Evolutionary conservation across 2,113 vertebrate species (phyloP).

Genomic region (Lophochroa leadbeateri): DNA sequence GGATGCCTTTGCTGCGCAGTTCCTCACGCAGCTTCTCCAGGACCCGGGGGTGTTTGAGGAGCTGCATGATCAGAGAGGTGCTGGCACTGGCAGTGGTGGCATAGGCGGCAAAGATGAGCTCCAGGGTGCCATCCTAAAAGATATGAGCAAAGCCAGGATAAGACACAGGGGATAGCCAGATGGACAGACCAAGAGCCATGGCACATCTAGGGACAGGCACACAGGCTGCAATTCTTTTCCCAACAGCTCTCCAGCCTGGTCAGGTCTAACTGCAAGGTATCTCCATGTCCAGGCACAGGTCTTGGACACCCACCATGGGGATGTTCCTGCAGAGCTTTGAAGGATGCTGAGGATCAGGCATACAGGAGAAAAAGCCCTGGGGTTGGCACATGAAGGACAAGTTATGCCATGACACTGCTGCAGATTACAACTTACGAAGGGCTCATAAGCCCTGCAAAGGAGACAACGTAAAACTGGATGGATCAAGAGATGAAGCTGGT

Average conservation of each 20-base stretch:
- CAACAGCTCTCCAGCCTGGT: neutral
- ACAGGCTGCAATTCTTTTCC: neutral
- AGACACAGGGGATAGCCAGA: neutral
- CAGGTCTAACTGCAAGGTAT: neutral
- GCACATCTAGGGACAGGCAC: accelerated
- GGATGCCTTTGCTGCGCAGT: slow-evolving; percentile 84
- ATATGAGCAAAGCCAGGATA: neutral
- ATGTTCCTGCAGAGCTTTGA: neutral
- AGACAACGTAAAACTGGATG: neutral
- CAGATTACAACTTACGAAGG: neutral
- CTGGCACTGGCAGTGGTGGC: slow-evolving; percentile 95
- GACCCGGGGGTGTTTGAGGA: slow-evolving; percentile 89
- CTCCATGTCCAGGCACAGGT: neutral
- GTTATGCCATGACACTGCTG: neutral
- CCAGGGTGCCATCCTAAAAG: slow-evolving; percentile 91
- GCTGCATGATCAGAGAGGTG: slow-evolving; percentile 96
- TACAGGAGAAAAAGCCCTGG: accelerated
- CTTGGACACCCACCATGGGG: accelerated
- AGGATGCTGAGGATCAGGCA: neutral
- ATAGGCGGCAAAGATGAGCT: slow-evolving; percentile 95
- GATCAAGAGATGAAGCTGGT: neutral
- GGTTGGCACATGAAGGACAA: neutral
- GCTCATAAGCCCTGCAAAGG: neutral
- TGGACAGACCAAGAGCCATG: accelerated
- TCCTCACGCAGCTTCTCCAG: slow-evolving; percentile 93